Evolutionary conservation across 2,113 vertebrate species (phyloP), one percentile per base, ranked within the genome.

Genomic region (Tachuris rubrigastra): DNA sequence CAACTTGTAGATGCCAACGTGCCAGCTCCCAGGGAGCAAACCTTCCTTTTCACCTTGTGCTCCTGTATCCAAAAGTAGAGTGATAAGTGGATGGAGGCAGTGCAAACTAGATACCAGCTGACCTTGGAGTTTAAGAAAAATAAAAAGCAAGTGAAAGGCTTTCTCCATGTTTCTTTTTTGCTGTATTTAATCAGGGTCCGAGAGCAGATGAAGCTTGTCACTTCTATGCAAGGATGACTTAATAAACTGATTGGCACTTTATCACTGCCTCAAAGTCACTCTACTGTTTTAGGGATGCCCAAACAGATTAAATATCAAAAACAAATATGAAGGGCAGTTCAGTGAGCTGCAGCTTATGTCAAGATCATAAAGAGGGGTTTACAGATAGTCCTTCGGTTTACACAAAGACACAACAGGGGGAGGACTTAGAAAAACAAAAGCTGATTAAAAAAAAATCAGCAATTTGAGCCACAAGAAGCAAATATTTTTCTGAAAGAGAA

Each of bases 231-330:
- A 68, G 31, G 73, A 95, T 96, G 95, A 90, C 95, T 95, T 97
- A 92, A 96, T 93, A 96, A 97, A 89, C 85, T 94, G 77, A 95
- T 83, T 83, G 76, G 58, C 69, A 95, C 59, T 65, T 97, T 95
- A 95, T 83, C 15, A 10, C 17, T 37, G 37, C 74, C 87, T 95
- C 95, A 96, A 33, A 92, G 71, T 73, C 76, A 86, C 66, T 89
- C 78, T 21, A 73, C 63, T 93, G 17, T 42, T 95, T 94, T 92
- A 95, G 92, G 86, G 87, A 93, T 90, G 79, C 91, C 91, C 91
- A 96, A 97, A 96, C 42, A 95, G 76, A 93, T 97, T 86, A 96
- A 97, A 92, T 87, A 97, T 73, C 14, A 96, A 97, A 97, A 97
- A 85, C 68, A 97, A 95, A 91, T 73, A 66, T 22, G 24, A 68